Evolutionary conservation across 53 echinoderm and acorn worm species (phyloP), one percentile per base, ranked within the genome.

Genomic region (Hippasteria phrygiana): DNA sequence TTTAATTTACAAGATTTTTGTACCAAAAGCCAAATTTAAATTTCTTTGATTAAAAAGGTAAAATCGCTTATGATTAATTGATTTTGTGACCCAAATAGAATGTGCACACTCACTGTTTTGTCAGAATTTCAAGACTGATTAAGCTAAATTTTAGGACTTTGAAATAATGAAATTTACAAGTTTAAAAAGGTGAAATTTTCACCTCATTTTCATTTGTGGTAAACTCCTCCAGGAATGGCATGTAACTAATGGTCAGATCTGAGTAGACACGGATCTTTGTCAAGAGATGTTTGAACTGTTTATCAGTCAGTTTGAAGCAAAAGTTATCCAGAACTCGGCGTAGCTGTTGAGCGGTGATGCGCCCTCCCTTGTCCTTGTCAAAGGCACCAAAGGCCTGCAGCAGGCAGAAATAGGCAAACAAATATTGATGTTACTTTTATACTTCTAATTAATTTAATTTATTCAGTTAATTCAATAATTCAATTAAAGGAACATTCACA

Each of bases 241-340:
- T 65, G 79, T 95, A 98, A 63, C 91, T 92, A 80, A 98, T 85
- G 2, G 91, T 87, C 29, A 96, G 77, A 77, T 98, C 98, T 34
- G 91, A 73, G 78, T 93, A 83, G 16, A 98, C 95, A 28, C 90
- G 90, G 73, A 98, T 77, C 73, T 96, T 95, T 27, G 93, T 80
- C 88, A 98, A 74, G 59, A 98, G 89, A 9, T 82, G 36, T 88
- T 98, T 98, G 90, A 98, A 98, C 82, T 98, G 98, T 50, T 95
- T 98, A 71, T 96, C 94, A 2, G 98, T 89, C 66, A 98, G 91
- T 72, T 98, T 98, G 88, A 98, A 98, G 82, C 98, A 98, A 84
- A 98, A 98, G 90, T 96, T 94, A 48, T 98, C 98, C 4, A 98
- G 43, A 34, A 98, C 92, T 17, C 98, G 91, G 26, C 98, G 91